These are phyloP conservation scores for Tachyglossus aculeatus DNA, from an alignment of 2,797 vertebrate genomes.

Conservation along the genomic window DNA sequence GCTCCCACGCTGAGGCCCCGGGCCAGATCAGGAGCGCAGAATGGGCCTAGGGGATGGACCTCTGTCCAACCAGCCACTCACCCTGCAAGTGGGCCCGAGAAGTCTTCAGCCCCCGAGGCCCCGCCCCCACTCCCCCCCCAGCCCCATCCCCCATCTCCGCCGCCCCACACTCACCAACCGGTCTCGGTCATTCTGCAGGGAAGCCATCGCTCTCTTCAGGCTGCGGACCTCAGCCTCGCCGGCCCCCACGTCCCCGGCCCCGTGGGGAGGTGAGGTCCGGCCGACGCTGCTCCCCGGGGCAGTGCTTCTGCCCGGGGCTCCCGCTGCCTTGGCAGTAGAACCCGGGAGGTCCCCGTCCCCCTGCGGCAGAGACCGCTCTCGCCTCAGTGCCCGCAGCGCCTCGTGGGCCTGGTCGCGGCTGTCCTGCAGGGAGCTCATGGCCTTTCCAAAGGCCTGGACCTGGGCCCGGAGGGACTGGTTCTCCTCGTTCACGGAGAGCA, in stretches of 20 bases:
- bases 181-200: constrained; percentile 92
- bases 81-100: no score
- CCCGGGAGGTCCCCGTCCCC: constrained; percentile 37
- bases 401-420: constrained; percentile 83
- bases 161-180: constrained; percentile 83
- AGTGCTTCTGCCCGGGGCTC: no score
- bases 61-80: no score
- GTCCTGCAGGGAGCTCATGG: constrained; percentile 92
- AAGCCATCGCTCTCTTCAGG: constrained; percentile 90
- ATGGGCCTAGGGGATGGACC: no score
- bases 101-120: no score
- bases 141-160: no score
- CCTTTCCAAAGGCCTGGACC: constrained; percentile 86
- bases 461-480: constrained; percentile 81
- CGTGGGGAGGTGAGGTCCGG: constrained; percentile 47
- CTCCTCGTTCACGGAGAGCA: constrained; percentile 82
- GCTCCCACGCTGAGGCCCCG: no score
- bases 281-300: constrained; percentile 46
- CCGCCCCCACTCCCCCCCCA: no score
- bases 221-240: constrained; percentile 82
- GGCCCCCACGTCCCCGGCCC: constrained; percentile 47
- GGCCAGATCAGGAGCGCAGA: no score
- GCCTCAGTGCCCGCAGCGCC: constrained; percentile 67
- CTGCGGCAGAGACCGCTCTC: constrained; percentile 33
- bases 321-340: constrained; percentile 58